Conservation (phyloP, 2,888 invertebrate species). For the Ceramica pisi region DNA sequence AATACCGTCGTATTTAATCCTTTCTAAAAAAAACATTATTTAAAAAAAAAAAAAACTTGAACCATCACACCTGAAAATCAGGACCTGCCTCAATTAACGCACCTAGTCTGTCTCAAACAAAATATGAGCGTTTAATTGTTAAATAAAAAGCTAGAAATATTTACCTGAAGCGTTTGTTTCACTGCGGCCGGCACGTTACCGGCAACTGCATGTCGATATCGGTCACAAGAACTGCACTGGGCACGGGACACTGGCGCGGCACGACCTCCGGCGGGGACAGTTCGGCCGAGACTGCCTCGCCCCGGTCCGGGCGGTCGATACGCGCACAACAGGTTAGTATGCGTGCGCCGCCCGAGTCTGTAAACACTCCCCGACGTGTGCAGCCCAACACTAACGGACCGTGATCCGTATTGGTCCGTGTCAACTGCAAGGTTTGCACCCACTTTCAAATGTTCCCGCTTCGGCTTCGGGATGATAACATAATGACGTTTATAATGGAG, state of each 20-base stretch:
- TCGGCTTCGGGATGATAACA: constrained; percentile 1
- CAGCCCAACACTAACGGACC: constrained; percentile 62
- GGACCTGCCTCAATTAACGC: constrained; percentile 25
- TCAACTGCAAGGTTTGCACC: constrained; percentile 55
- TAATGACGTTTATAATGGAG: not conserved
- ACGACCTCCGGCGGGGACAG: constrained; percentile 65
- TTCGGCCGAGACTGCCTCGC: constrained; percentile 79
- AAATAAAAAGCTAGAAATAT: constrained; percentile 40
- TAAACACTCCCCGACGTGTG: constrained; percentile 65
- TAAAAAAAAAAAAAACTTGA: constrained; percentile 5
- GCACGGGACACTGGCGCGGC: constrained; percentile 45
- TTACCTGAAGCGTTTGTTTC: constrained; percentile 80
- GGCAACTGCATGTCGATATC: constrained; percentile 84
- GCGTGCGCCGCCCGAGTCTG: constrained; percentile 81
- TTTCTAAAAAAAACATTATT: not conserved
- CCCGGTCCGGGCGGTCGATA: constrained; percentile 81
- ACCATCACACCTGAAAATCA: constrained; percentile 14
- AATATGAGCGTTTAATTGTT: constrained; percentile 3
- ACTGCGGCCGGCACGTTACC: constrained; percentile 79
- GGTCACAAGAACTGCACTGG: constrained; percentile 69
- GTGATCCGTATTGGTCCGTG: constrained; percentile 62
- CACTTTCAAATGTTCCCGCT: constrained; percentile 50
- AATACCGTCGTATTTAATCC: not conserved
- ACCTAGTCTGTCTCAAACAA: constrained; percentile 16
- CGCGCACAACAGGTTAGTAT: constrained; percentile 84